Percentiles rank a stretch among this genome's conserved stretches.
Evolutionary conservation across 2,113 vertebrate genomes (phyloP).

Genomic region (Planiliza haematocheilus): DNA sequence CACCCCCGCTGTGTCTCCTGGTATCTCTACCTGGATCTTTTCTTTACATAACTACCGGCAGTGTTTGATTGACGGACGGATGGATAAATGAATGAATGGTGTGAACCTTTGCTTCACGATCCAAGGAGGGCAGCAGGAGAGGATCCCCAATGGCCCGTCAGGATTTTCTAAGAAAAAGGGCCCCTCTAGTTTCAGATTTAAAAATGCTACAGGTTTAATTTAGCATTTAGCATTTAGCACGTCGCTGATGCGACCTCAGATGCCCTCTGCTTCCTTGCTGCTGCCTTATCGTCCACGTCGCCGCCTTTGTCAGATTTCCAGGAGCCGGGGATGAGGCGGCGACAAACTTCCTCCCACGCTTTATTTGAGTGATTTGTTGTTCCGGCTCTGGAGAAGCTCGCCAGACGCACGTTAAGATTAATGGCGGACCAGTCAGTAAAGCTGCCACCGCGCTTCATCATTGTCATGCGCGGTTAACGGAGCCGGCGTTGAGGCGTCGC

Average conservation of each 20-base stretch:
- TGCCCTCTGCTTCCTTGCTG: no score
- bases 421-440: constrained; percentile 65
- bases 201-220: constrained; percentile 6
- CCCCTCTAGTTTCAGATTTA: not conserved
- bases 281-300: no score
- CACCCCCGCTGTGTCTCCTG: not conserved
- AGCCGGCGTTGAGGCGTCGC: constrained; percentile 69
- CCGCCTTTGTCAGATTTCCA: no score
- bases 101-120: constrained; percentile 13
- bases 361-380: constrained; percentile 31
- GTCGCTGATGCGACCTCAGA: no score
- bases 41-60: constrained; percentile 2
- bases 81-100: no score
- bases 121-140: constrained; percentile 18
- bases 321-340: not conserved
- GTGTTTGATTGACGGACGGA: constrained; percentile 14
- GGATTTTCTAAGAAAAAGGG: not conserved
- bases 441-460: constrained; percentile 66
- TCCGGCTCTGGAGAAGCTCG: constrained; percentile 45
- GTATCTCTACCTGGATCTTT: not conserved
- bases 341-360: constrained; percentile 22
- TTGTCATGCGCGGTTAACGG: constrained; percentile 54
- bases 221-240: no score
- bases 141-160: constrained; percentile 16
- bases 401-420: constrained; percentile 65